Base-by-base conservation (phyloP, 2,797 vertebrate genomes). In the Oryzias sinensis region DNA sequence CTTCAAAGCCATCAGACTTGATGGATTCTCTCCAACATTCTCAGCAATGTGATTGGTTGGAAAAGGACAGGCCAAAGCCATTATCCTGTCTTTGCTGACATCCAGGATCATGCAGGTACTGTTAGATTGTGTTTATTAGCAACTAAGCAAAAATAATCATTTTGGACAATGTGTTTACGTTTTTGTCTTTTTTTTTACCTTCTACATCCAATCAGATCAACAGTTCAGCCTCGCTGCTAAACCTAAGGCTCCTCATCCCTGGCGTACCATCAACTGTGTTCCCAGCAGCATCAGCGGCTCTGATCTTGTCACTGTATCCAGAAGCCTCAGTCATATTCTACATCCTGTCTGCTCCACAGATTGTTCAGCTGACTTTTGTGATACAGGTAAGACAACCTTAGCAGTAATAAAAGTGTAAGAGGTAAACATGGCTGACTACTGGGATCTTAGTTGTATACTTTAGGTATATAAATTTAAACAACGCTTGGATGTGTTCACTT, bases 211-310 rank as follows among this genome's bases (percentile, higher is more conserved):
- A 5, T 20, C 71, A 93, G 91, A 56, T 92, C 27, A 61, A 65
- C 46, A 61, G 13, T 27, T 5, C 46, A 0, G 43, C 56, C 0
- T 56, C 70, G 0, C 18, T 92, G 54, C 0, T 69, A 2, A 16
- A 0, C 14, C 59, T 93, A 45, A 45, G 91, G 92, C 33, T 76
- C 87, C 85, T 93, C 1, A 6, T 90, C 24, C 2, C 18, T 1
- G 91, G 91, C 0, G 1, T 93, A n/a, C 86, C 89, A 0, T 16
- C 81, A 0, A 2, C 42, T 2, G 8, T 29, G 0, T 56, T 88
- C n/a, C n/a, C 11, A 4, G 0, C 6, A 4, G 1, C 29, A 73
- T 91, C 49, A 25, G 0, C 0, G 27, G 62, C 20, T 22, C 20
- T 22, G 20, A 22, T 22, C 20, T 22, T 22, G 20, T 22, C 20